Base-by-base conservation (phyloP, 2,888 invertebrate species). In the Venustoraphidia nigricollis region DNA sequence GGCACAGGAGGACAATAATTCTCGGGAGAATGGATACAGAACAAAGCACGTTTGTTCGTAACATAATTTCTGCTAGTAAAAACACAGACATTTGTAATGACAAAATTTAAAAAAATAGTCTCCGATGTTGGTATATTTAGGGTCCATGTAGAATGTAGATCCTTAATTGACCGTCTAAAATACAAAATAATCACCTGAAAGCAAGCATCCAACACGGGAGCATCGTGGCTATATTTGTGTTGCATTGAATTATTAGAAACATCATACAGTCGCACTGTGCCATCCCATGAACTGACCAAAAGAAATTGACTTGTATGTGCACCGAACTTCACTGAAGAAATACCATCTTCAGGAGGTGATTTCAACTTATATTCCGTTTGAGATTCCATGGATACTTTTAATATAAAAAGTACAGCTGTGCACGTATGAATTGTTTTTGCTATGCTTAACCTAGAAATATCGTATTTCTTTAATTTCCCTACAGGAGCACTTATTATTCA, bases 201-300 rank as follows among this genome's bases (percentile, higher is more conserved):
- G 59, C 87, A 86, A 55, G 86, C 83, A 66, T 96, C 94, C 48
- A 98, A 71, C 10, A 98, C 92, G 1, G 97, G 88, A 44, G 84
- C 74, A 56, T 87, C 83, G 61, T 95, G 94, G 52, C 72, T 76
- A 66, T 93, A 96, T 68, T 92, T 92, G 58, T 91, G 80, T 48
- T 92, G 76, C 67, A 95, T 78, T 53, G 78, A 79, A 65, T 96
- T 94, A 47, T 84, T 80, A 47, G 81, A 76, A 44, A 95, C 88
- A 74, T 98, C 97, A 67, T 95, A 97, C 39, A 98, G 73, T 46
- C 96, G 77, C 13, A 98, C 92, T 51, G 82, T 82, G 52, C 84
- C 81, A 66, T 98, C 98, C 98, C 98, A 98, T 2, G 96, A 94
- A 10, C 95, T 90, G 3, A 91, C 91, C 46, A 96, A 74, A 36